Percentiles rank a stretch among this genome's conserved stretches.
Evolutionary conservation across 1,140 invertebrate genomes (phyloP).

Genomic region (Drosophila nigrodunni): DNA sequence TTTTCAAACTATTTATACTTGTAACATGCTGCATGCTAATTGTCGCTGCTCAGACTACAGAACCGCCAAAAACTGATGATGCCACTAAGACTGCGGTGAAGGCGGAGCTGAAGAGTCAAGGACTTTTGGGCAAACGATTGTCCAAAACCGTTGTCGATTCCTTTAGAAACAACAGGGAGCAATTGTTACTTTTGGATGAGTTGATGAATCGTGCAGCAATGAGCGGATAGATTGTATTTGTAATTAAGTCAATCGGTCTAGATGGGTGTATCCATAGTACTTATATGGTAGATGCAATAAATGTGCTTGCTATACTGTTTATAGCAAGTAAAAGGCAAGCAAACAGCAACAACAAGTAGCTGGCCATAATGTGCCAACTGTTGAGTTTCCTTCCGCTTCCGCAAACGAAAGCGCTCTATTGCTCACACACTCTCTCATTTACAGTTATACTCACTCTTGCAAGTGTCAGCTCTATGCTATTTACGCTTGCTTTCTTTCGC

Average conservation of each 20-base stretch:
- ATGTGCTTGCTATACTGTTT: slow-evolving; percentile 32
- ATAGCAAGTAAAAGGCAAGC: slow-evolving; percentile 5
- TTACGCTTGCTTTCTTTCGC: slow-evolving; percentile 3
- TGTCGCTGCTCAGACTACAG: background rate
- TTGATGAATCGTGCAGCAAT: slow-evolving; percentile 18
- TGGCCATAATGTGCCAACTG: slow-evolving; percentile 73
- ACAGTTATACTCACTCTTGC: background rate
- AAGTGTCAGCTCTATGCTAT: too few species aligned
- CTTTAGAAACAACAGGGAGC: background rate
- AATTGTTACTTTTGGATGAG: slow-evolving; percentile 21
- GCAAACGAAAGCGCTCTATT: slow-evolving; percentile 12
- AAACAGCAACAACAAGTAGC: slow-evolving; percentile 57
- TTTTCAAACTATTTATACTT: background rate
- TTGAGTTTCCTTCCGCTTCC: slow-evolving; percentile 80
- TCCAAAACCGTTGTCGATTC: slow-evolving; percentile 6
- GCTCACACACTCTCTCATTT: slow-evolving; percentile 10
- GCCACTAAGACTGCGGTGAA: too few species aligned
- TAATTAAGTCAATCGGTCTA: background rate
- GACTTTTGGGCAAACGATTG: background rate
- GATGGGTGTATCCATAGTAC: background rate
- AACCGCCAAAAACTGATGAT: background rate
- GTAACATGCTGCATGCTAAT: background rate
- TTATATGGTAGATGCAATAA: slow-evolving; percentile 35
- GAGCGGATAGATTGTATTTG: background rate
- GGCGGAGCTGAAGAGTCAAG: background rate